A percentile compares a stretch with the other conserved stretches of the same genome.
These are phyloP conservation scores for Lepidocolaptes lacrymiger DNA, from an alignment of 2,797 vertebrate genomes.

Conservation along the genomic window DNA sequence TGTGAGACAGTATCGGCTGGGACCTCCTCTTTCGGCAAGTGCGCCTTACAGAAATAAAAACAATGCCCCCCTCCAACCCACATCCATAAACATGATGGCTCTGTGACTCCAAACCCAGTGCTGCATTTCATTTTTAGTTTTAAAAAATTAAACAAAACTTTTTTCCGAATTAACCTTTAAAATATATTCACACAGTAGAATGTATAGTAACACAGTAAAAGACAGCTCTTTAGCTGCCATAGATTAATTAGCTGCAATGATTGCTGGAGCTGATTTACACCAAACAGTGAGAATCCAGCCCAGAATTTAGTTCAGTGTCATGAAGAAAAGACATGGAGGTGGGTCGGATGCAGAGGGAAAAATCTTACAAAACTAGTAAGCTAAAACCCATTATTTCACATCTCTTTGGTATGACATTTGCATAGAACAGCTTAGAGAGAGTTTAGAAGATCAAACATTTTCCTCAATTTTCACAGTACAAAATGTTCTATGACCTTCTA, in stretches of 20 bases:
- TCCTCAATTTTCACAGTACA: background rate
- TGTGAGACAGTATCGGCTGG: background rate
- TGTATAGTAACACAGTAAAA: constrained; percentile 22
- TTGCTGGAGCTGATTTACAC: constrained; percentile 21
- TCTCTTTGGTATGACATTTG: background rate
- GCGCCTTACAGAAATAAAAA: background rate
- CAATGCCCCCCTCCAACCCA: background rate
- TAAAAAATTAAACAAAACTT: constrained; percentile 40
- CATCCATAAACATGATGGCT: background rate
- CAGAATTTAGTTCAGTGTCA: background rate
- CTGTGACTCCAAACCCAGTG: background rate
- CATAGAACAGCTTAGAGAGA: background rate
- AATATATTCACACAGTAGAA: constrained; percentile 20
- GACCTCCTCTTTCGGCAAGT: constrained; percentile 35
- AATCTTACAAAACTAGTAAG: background rate
- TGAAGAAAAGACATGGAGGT: background rate
- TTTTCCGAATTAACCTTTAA: background rate
- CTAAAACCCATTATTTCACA: background rate
- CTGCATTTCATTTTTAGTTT: constrained; percentile 4
- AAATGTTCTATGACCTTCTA: constrained; percentile 41
- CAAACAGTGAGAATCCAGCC: constrained; percentile 28
- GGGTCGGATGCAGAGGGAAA: background rate
- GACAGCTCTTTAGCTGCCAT: constrained; percentile 26
- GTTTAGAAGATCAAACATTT: constrained; percentile 25
- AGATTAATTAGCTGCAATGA: constrained; percentile 16